Evolutionary conservation across 2,888 invertebrate genomes (phyloP), one percentile per base, ranked within the genome.

Genomic region (Branchipolynoe longqiensis): DNA sequence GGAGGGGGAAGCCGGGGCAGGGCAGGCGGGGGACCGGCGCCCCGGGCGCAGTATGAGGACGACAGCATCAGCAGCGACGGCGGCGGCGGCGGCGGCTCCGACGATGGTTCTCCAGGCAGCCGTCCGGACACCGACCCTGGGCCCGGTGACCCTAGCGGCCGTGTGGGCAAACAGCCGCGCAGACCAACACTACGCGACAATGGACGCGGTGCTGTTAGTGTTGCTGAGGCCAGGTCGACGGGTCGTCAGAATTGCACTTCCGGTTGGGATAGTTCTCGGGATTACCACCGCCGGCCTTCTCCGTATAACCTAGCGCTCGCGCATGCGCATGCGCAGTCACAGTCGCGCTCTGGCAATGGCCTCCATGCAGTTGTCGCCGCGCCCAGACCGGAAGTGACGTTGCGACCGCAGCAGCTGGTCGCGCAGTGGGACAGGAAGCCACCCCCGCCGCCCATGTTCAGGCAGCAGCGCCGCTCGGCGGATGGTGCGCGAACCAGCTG

Each of bases 321-420:
- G 62, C 62, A 62, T 25, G 28, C 62, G 62, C 58, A 58, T 48
- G n/a, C 58, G n/a, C 28, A 25, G 62, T 25, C 62, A 62, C 12
- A 28, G 25, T 62, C 62, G 33, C 69, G 38, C 36, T 36, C 48
- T 18, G 48, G n/a, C n/a, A n/a, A n/a, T n/a, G n/a, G n/a, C n/a
- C n/a, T n/a, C n/a, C n/a, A n/a, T n/a, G n/a, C 22, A 12, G 69
- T 69, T 2, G 36, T 38, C 38, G 33, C 38, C 18, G 36, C 33
- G 18, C 14, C 69, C n/a, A 14, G 69, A n/a, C 69, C 2, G 69
- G 69, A 69, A 69, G 38, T 69, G 18, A 69, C 69, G 69, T n/a
- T 69, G 36, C 12, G n/a, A 33, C 69, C 69, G 18, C 36, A 38
- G 6, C 69, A 69, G 36, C 38, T 69, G 38, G n/a, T 36, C 36